Evolutionary conservation across 2,113 vertebrate species (phyloP), one percentile per base, ranked within the genome.

Genomic region (Carlito syrichta): DNA sequence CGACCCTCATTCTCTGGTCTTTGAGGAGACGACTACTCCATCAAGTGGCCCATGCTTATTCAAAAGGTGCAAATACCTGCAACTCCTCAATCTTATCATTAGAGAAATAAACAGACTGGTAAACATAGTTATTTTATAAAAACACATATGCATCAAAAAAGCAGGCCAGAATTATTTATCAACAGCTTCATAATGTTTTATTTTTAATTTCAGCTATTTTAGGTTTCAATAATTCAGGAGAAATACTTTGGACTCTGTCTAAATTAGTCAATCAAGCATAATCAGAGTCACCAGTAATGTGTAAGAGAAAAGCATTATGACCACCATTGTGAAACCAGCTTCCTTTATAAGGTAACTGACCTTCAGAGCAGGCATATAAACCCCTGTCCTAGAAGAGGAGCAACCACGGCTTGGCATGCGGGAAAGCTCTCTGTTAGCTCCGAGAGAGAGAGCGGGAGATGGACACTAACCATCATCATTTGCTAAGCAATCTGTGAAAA

Each of bases 401-500:
- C 0, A 4, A 17, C 6, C 45, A 1, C 1, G 13, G 32, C 7
- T 16, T 9, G 27, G 25, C 35, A 56, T 5, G 0, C 1, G 7
- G 56, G 19, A 19, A 4, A 45, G 90, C 35, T 32, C 83, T 38
- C 35, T 69, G 12, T 48, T 45, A 20, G 25, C 40, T 78, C 35
- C 89, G 54, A 4, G 30, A 38, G 45, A 38, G 14, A 32, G 3
- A 48, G 12, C 10, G 23, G 35, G 25, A 66, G 35, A 73, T 16
- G 6, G 48, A 22, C 0, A 52, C 5, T 19, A 35, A 23, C 4
- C 2, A 45, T 7, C 4, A 2, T 16, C 5, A 32, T 17, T 40
- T 54, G 52, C 58, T 54, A 60, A 68, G 79, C 13, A 4, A 35
- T 68, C 56, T 25, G 35, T 68, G 38, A 17, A 56, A 40, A 19